Percentiles rank a stretch among this genome's conserved stretches.
phyloP scores from a whole-genome alignment of 2,113 vertebrate species.

The Tachysurus fulvidraco region DNA sequence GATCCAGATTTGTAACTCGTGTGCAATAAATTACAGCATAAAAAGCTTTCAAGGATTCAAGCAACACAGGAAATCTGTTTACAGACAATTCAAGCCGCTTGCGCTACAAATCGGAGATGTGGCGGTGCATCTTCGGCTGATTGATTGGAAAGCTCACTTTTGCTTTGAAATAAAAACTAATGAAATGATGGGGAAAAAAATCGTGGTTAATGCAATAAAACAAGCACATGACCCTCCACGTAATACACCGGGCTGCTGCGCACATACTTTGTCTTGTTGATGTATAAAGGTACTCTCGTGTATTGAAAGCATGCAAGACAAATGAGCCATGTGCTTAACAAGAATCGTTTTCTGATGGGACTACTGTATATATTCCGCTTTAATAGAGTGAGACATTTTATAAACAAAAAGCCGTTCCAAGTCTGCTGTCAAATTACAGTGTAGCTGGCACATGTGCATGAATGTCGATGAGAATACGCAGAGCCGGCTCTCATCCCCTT shows the following conservation, averaged over 20 bases:
- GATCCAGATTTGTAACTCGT: background rate
- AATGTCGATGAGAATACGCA: slow-evolving; percentile 25
- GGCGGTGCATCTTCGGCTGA: background rate
- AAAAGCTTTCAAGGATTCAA: background rate
- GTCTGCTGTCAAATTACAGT: slow-evolving; percentile 31
- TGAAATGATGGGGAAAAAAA: slow-evolving; percentile 13
- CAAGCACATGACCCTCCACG: background rate
- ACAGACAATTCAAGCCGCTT: background rate
- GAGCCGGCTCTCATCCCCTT: slow-evolving; percentile 21
- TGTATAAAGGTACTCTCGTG: slow-evolving; percentile 23
- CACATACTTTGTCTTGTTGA: slow-evolving; percentile 20
- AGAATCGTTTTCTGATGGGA: slow-evolving; percentile 29
- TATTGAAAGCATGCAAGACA: slow-evolving; percentile 25
- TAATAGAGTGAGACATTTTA: slow-evolving; percentile 31
- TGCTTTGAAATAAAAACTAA: background rate
- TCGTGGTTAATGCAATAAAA: slow-evolving; percentile 24
- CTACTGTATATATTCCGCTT: slow-evolving; percentile 24
- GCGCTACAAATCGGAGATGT: background rate
- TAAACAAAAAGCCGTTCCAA: slow-evolving; percentile 26
- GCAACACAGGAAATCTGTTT: background rate
- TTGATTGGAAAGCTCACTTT: background rate
- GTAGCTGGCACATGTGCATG: slow-evolving; percentile 32
- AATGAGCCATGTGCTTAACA: slow-evolving; percentile 21
- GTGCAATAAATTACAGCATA: background rate
- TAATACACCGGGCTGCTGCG: background rate